A percentile compares a stretch with the other conserved stretches of the same genome.
phyloP scores from a whole-genome alignment of 2,888 invertebrate species.

The Lasioglossum figueresi region DNA sequence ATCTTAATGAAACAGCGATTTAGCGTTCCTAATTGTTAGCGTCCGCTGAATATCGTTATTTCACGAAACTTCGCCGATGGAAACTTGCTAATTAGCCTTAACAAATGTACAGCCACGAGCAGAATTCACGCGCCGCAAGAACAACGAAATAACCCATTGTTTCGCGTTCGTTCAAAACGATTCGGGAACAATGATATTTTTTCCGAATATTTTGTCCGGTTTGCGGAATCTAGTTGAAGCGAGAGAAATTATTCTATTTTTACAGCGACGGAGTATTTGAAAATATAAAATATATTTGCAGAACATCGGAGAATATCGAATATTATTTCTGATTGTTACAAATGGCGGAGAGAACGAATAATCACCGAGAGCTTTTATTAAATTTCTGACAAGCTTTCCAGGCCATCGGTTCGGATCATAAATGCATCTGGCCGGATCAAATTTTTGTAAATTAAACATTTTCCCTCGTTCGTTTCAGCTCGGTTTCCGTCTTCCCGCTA shows the following conservation, averaged over 20 bases:
- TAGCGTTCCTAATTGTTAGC: background rate
- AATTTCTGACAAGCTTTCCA: background rate
- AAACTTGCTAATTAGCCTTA: background rate
- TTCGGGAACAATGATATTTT: background rate
- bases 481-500: constrained; percentile 2
- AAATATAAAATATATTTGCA: background rate
- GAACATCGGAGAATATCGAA: background rate
- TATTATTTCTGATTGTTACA: background rate
- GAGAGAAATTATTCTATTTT: background rate
- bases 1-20: background rate
- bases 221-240: background rate
- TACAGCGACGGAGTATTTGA: background rate
- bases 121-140: background rate
- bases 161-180: background rate
- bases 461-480: background rate
- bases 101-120: background rate
- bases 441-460: background rate
- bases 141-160: background rate
- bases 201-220: background rate
- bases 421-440: background rate
- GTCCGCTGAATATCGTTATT: background rate
- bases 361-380: background rate
- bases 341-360: background rate
- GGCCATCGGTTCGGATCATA: background rate
- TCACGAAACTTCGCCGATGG: background rate